Evolutionary conservation across 2,888 invertebrate species (phyloP), one percentile per base, ranked within the genome.

Genomic region (Lobophora halterata): DNA sequence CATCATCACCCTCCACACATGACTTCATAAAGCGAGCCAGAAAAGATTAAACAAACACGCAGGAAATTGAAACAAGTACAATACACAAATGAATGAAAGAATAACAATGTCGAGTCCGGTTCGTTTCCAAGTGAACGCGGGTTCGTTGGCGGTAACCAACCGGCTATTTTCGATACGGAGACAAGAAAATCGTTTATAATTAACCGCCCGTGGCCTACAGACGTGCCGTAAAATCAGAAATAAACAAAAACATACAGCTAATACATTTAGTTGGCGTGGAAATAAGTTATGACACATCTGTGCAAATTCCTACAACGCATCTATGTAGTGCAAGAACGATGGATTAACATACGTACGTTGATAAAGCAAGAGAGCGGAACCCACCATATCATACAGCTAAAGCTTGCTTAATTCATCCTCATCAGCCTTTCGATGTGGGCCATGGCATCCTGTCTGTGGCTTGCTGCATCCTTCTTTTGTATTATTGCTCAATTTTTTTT

Each of bases 201-300:
- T 65, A 64, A 57, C 48, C 61, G 69, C 60, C 68, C 69, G 60
- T 71, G 71, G 70, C 70, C 67, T 62, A 70, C 65, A 72, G 49
- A 43, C 49, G 31, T 24, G 42, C 40, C 40, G 40, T 51, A 40
- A 48, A 49, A 46, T 41, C 24, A 37, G 11, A 34, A 41, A 46
- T 46, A 44, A 52, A 52, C 46, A 44, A 49, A 43, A 35, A 24
- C 38, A 9, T 26, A 33, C 32, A 29, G 26, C 26, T 38, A 32
- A 25, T 18, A 21, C 43, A 43, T 25, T 30, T 26, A 38, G 28
- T 25, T 24, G 9, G 29, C 25, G 28, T 10, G 25, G 5, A 24
- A 38, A 38, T 36, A 31, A 41, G 31, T 21, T 40, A 35, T 41
- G 41, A 41, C 41, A 30, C 34, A 25, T 8, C 6, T n/a, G n/a